Evolutionary conservation across 2,888 invertebrate genomes (phyloP), one percentile per base, ranked within the genome.

Genomic region (Craniophora ligustri): DNA sequence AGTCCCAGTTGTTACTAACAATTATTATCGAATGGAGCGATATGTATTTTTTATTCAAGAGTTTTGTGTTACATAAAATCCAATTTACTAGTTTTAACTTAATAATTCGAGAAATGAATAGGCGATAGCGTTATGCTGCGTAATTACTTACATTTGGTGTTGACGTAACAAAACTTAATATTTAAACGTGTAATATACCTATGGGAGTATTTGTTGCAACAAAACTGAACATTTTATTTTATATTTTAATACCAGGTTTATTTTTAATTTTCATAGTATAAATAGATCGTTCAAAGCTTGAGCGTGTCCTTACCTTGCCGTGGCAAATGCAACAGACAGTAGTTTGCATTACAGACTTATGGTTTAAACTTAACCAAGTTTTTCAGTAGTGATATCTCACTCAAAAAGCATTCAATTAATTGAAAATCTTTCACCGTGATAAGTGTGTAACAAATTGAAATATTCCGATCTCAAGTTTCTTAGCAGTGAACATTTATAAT

Each of bases 11-110:
- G 42, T 51, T 49, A 32, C 40, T 47, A 64, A 64, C 51, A 35
- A 57, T 49, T 50, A 47, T 69, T 69, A 71, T 64, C 57, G 40
- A 65, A 60, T 69, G 63, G 38, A 61, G 48, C 35, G 41, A 48
- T 53, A 70, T 51, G 41, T 61, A 61, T 70, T 76, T 73, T 67
- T 62, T 67, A 72, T 59, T 48, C 62, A 60, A 63, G 67, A 62
- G 55, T 71, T n/a, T 56, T 46, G 62, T 60, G 54, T 55, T 63
- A 69, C 70, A 78, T 72, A 73, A 75, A 47, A 51, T 49, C 36
- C 71, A 75, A 76, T 77, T 81, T 75, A 70, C 58, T 74, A 68
- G 58, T 72, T 79, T 72, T 69, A 69, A 74, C 61, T 68, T 77
- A 76, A 78, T 67, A 75, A 81, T 71, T 70, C 54, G 18, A 15